Base-by-base conservation (phyloP, 2,113 vertebrate species). In the Speoplatyrhinus poulsoni region DNA sequence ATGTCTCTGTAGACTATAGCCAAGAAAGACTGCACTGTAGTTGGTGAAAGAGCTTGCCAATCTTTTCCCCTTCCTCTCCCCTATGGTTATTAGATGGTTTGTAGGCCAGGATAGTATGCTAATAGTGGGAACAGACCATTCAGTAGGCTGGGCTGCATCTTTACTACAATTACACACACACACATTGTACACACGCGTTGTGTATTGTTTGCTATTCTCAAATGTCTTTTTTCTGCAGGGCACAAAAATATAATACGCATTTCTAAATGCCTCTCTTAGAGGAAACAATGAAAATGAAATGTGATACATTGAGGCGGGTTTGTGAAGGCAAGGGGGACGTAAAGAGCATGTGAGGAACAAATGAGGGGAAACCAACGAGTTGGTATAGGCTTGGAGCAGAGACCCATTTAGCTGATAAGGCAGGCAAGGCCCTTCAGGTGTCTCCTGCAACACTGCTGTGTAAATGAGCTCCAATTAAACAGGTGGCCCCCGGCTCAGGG, bases 401-500 rank as follows among this genome's bases (percentile, higher is more conserved):
- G 69, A 85, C 79, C 74, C 69, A 85, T 88, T 89, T 85, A 86
- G 84, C 85, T 88, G 87, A 90, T 89, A 89, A 89, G 83, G 83
- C 88, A 83, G 85, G 76, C 83, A 83, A 85, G 86, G 86, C 84
- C 88, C 91, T 91, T 87, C 88, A 89, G 91, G 83, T 91, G 87
- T 89, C 87, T 90, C 86, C 80, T 82, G 88, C 85, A 82, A 86
- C 81, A 87, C 88, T 85, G 88, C 88, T 82, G 88, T 85, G 89
- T 90, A 92, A 93, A 92, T 88, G 91, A 92, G 91, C 88, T 89
- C 92, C 90, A 93, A 90, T 92, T 92, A 92, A 92, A 89, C 81
- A 87, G 79, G 85, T 85, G 84, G 88, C 82, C 88, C 80, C 75
- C 83, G 76, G 87, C 85, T 88, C 82, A 67, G 73, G 85, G 81